Conservation (phyloP, 2,888 invertebrate genomes). For the Zaprionus bogoriensis region DNA sequence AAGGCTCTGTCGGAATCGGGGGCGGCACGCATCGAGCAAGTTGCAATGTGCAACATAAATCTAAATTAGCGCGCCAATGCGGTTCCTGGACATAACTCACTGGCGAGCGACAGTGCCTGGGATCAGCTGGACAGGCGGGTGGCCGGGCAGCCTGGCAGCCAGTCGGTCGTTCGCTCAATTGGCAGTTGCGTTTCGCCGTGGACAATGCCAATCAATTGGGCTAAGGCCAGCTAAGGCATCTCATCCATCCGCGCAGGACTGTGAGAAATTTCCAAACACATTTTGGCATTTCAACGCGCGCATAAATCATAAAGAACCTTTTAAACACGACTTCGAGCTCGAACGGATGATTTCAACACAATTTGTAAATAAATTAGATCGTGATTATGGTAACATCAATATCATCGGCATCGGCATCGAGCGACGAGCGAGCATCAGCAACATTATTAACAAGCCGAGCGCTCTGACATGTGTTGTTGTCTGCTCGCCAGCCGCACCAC, state of each 20-base stretch:
- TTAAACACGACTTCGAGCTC: slow-evolving; percentile 74
- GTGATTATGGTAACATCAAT: slow-evolving; percentile 79
- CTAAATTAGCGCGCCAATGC: slow-evolving; percentile 72
- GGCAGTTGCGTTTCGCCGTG: slow-evolving; percentile 8
- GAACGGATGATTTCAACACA: slow-evolving; percentile 79
- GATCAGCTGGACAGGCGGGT: background rate
- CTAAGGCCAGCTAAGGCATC: slow-evolving; percentile 20
- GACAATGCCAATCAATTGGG: slow-evolving; percentile 63
- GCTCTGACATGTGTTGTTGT: slow-evolving; percentile 52
- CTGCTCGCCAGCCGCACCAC: slow-evolving; percentile 2
- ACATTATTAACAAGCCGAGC: slow-evolving; percentile 67
- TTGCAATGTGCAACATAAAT: slow-evolving; percentile 75
- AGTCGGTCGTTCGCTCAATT: background rate
- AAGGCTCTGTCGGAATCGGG: no score
- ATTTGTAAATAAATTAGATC: slow-evolving; percentile 81
- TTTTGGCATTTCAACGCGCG: slow-evolving; percentile 64
- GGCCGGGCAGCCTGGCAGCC: background rate
- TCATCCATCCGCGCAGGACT: slow-evolving; percentile 34
- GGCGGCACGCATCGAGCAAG: slow-evolving; percentile 65
- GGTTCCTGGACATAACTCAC: slow-evolving; percentile 49
- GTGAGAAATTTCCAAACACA: slow-evolving; percentile 59
- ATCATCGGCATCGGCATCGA: slow-evolving; percentile 54
- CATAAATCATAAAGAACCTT: slow-evolving; percentile 75
- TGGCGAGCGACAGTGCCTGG: slow-evolving; percentile 10
- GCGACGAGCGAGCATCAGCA: slow-evolving; percentile 53